Evolutionary conservation across 2,113 vertebrate species (phyloP).

Genomic region (Limanda limanda): DNA sequence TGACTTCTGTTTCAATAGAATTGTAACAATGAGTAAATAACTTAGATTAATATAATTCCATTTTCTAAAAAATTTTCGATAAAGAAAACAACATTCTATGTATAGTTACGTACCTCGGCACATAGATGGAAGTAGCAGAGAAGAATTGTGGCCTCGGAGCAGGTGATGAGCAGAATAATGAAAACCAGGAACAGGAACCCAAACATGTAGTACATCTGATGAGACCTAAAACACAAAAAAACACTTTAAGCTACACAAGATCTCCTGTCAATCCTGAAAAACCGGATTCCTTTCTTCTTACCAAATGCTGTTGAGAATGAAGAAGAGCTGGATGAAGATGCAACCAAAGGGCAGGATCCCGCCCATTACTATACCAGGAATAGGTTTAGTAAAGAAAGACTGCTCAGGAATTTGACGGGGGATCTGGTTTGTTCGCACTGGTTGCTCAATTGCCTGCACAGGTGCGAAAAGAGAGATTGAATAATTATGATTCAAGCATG

Average conservation of each 20-base stretch:
- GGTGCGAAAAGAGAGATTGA: neutral
- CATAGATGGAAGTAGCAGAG: constrained; percentile 99
- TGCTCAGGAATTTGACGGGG: constrained; percentile 98
- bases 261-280: rapidly evolving
- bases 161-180: constrained; percentile 98
- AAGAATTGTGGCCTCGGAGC: constrained; percentile 97
- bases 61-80: neutral
- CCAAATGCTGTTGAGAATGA: constrained; percentile 99
- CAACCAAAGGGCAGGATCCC: constrained; percentile 98
- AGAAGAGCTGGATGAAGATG: constrained; percentile 99
- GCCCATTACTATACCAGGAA: constrained; percentile 97
- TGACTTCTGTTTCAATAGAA: too few species aligned
- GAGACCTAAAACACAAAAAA: constrained; percentile 86
- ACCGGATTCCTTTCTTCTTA: constrained; percentile 71
- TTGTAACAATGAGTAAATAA: neutral
- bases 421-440: constrained; percentile 98
- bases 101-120: constrained; percentile 88
- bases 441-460: constrained; percentile 93
- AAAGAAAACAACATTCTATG: neutral
- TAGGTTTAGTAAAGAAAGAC: constrained; percentile 95
- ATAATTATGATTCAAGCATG: neutral
- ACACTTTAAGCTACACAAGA: neutral
- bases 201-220: constrained; percentile 99
- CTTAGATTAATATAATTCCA: neutral
- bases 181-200: constrained; percentile 99